These are phyloP conservation scores for Pemphigus obesinymphae DNA, from an alignment of 1,140 invertebrate species.

Conservation along the genomic window DNA sequence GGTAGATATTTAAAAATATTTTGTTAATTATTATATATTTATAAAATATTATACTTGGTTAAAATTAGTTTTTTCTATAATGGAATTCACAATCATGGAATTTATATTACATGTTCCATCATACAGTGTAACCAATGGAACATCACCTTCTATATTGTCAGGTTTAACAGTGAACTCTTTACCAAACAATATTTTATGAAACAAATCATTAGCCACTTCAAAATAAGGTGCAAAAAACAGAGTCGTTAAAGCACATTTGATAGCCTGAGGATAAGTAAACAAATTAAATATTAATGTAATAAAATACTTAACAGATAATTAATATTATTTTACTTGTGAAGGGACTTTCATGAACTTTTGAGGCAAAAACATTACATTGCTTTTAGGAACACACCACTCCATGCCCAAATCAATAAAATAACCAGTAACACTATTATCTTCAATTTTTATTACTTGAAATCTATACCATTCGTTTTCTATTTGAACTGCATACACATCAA, in stretches of 20 bases:
- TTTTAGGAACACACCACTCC: neutral
- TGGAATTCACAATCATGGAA: neutral
- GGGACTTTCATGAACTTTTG: neutral
- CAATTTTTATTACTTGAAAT: conserved; percentile 15
- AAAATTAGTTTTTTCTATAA: neutral
- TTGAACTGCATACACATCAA: conserved; percentile 24
- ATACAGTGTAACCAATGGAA: conserved; percentile 11
- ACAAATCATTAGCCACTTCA: neutral
- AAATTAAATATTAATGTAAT: neutral
- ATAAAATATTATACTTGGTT: neutral
- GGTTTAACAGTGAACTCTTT: conserved; percentile 21
- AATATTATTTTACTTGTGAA: conserved; percentile 18
- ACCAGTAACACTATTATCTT: neutral
- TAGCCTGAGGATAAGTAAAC: neutral
- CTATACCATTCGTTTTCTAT: conserved; percentile 13
- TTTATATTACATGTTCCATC: conserved; percentile 22
- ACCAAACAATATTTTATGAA: neutral
- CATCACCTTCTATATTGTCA: conserved; percentile 18
- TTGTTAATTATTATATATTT: neutral
- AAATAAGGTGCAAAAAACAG: conserved; percentile 23
- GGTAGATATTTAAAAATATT: neutral
- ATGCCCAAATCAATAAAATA: conserved; percentile 33
- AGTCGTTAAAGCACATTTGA: conserved; percentile 4
- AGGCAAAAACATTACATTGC: conserved; percentile 15
- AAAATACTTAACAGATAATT: too few relatives aligned